Percentiles rank a stretch among this genome's conserved stretches.
These are phyloP conservation scores for Germaria angustata DNA, from an alignment of 2,888 invertebrate genomes.

Conservation along the genomic window DNA sequence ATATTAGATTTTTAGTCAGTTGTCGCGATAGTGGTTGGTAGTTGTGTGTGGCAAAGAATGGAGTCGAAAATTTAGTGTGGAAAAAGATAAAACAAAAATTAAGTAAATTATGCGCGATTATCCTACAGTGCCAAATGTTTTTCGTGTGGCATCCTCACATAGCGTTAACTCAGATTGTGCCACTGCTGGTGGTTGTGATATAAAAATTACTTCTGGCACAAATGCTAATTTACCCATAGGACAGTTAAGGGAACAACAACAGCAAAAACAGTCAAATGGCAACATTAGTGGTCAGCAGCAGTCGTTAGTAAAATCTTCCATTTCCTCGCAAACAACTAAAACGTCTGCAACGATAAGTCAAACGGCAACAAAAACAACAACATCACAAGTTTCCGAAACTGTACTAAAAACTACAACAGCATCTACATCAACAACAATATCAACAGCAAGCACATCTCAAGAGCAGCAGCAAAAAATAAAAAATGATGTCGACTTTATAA, in stretches of 20 bases:
- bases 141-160: slow-evolving; percentile 76
- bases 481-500: slow-evolving; percentile 50
- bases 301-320: slow-evolving; percentile 53
- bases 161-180: slow-evolving; percentile 72
- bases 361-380: slow-evolving; percentile 5
- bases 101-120: slow-evolving; percentile 76
- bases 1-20: slow-evolving; percentile 45
- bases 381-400: neutral
- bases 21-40: slow-evolving; percentile 28
- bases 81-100: slow-evolving; percentile 37
- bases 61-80: slow-evolving; percentile 37
- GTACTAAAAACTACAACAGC: neutral
- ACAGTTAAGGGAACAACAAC: slow-evolving; percentile 67
- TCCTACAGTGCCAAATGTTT: slow-evolving; percentile 78
- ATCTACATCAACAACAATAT: slow-evolving; percentile 28
- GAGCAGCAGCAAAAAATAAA: slow-evolving; percentile 52
- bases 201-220: slow-evolving; percentile 55
- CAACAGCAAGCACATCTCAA: slow-evolving; percentile 49
- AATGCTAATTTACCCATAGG: slow-evolving; percentile 63
- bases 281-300: slow-evolving; percentile 64
- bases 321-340: slow-evolving; percentile 47
- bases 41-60: slow-evolving; percentile 1
- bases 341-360: slow-evolving; percentile 34
- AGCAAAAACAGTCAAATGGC: slow-evolving; percentile 55
- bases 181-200: slow-evolving; percentile 32